A percentile compares a stretch with the other conserved stretches of the same genome.
phyloP scores from a whole-genome alignment of 1,140 invertebrate species.

The Galleria mellonella region DNA sequence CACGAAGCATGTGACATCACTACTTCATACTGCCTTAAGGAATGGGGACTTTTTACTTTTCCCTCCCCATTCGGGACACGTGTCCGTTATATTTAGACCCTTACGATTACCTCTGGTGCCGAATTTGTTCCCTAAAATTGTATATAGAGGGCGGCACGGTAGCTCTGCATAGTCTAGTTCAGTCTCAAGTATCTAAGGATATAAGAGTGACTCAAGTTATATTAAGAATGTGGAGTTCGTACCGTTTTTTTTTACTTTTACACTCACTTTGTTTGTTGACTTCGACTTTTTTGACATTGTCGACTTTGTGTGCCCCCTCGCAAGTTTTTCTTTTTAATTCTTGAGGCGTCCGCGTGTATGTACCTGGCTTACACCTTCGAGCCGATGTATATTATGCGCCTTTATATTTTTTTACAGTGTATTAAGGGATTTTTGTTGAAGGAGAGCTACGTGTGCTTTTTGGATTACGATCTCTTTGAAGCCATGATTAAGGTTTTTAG shows the following conservation, averaged over 20 bases:
- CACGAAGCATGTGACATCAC: neutral
- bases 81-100: slow-evolving; percentile 40
- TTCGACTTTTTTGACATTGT: slow-evolving; percentile 69
- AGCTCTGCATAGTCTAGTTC: slow-evolving; percentile 23
- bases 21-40: slow-evolving; percentile 52
- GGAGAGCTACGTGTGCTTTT: slow-evolving; percentile 61
- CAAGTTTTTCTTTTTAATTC: slow-evolving; percentile 51
- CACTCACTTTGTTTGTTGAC: slow-evolving; percentile 65
- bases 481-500: slow-evolving; percentile 49
- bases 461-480: slow-evolving; percentile 64
- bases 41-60: slow-evolving; percentile 59
- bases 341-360: slow-evolving; percentile 55
- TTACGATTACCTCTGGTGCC: neutral
- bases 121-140: neutral
- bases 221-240: slow-evolving; percentile 72
- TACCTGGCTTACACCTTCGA: slow-evolving; percentile 33
- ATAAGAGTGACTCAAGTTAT: slow-evolving; percentile 71
- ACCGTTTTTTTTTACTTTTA: slow-evolving; percentile 48
- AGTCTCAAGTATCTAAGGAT: slow-evolving; percentile 41
- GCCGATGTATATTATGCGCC: slow-evolving; percentile 18
- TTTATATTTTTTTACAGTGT: slow-evolving; percentile 41
- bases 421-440: slow-evolving; percentile 54
- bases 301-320: slow-evolving; percentile 39
- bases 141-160: slow-evolving; percentile 4
- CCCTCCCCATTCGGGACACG: slow-evolving; percentile 37